phyloP scores from a whole-genome alignment of 2,888 invertebrate species.

The Agrilus cyanescens region DNA sequence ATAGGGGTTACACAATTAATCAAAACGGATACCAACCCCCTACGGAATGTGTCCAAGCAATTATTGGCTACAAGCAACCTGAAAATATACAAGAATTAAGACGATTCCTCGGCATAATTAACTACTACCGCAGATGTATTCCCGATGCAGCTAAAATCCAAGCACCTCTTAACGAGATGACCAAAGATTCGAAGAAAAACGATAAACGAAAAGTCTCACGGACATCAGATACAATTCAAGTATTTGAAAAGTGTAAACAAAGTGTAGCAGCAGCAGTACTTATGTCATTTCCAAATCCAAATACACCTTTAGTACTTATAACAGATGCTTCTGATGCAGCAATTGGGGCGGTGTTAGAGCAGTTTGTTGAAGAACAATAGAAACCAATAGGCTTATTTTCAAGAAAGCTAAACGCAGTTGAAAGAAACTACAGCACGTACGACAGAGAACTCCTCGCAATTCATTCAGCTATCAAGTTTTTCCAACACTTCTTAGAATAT shows the following conservation, averaged over 20 bases:
- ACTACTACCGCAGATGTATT: too few relatives aligned
- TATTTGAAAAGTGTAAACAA: neutral
- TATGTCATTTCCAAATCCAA: neutral
- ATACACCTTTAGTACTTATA: neutral
- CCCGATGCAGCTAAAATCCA: neutral
- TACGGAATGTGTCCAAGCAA: neutral
- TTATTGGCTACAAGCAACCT: neutral
- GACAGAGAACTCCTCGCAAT: too few relatives aligned
- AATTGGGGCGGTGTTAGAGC: too few relatives aligned
- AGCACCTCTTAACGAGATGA: neutral
- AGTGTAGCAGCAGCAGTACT: neutral
- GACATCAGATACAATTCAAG: neutral
- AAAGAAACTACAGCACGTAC: too few relatives aligned
- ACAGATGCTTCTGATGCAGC: too few relatives aligned
- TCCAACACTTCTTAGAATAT: too few relatives aligned
- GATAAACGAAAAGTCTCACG: neutral
- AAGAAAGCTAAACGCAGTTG: neutral
- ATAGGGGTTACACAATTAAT: neutral
- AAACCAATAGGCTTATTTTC: neutral
- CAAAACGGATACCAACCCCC: neutral
- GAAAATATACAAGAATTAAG: too few relatives aligned
- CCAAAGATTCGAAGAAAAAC: too few relatives aligned
- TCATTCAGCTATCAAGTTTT: too few relatives aligned
- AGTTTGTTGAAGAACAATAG: neutral
- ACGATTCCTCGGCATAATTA: too few relatives aligned